phyloP scores from a whole-genome alignment of 2,888 invertebrate genomes.

The Agrilus cyanescens region DNA sequence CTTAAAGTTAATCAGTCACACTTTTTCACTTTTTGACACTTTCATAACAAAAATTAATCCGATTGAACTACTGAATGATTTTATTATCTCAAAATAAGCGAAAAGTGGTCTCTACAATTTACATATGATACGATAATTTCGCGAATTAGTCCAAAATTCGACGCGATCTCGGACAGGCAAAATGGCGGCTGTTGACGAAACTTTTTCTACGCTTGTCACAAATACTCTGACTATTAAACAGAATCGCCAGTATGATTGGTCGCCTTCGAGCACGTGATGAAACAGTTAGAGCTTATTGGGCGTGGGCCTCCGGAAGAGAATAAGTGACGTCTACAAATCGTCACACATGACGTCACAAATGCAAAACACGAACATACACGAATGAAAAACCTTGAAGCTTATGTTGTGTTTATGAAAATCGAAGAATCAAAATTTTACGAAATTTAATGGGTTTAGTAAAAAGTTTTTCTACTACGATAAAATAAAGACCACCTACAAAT shows the following conservation, averaged over 20 bases:
- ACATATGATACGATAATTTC: constrained; percentile 47
- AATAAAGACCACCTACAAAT: no score
- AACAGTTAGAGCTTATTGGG: constrained; percentile 31
- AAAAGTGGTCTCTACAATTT: constrained; percentile 32
- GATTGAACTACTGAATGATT: constrained; percentile 28
- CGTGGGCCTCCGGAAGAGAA: constrained; percentile 31
- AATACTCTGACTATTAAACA: constrained; percentile 46
- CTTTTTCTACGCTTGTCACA: constrained; percentile 93
- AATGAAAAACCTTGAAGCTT: constrained; percentile 12
- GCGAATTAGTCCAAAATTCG: constrained; percentile 63
- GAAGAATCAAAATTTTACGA: no score
- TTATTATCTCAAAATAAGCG: constrained; percentile 30
- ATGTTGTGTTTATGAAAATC: no score
- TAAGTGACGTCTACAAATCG: constrained; percentile 13
- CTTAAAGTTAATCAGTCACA: constrained; percentile 53
- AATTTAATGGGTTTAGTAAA: no score
- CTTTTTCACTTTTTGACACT: constrained; percentile 45
- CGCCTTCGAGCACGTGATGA: constrained; percentile 37
- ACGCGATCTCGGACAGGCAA: constrained; percentile 72
- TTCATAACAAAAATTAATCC: constrained; percentile 34
- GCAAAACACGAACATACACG: constrained; percentile 12
- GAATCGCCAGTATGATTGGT: constrained; percentile 35
- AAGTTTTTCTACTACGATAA: no score
- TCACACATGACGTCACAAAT: constrained; percentile 11
- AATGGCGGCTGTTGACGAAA: constrained; percentile 94